A percentile compares a stretch with the other conserved stretches of the same genome.
Conservation (phyloP, 2,113 vertebrate species). For the Perca flavescens region DNA sequence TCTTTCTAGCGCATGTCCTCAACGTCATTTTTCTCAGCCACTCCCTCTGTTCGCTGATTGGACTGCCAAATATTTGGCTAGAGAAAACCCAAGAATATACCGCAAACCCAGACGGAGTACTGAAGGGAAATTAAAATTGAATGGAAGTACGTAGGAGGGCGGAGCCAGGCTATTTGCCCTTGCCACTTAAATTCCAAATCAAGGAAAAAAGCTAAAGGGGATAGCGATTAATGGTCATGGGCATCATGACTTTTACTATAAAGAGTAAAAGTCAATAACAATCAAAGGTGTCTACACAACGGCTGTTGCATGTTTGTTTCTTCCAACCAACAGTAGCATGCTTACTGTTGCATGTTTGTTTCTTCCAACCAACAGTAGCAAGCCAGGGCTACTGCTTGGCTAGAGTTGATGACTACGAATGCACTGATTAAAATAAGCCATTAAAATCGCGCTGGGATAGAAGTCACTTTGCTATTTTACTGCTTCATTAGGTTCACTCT, state of each 20-base stretch:
- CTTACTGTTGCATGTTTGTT: neutral
- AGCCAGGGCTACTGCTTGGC: constrained; percentile 5
- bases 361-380: neutral
- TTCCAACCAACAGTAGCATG: neutral
- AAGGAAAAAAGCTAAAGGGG: neutral
- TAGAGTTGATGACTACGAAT: constrained; percentile 4
- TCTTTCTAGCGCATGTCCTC: too few relatives aligned
- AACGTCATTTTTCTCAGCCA: too few relatives aligned
- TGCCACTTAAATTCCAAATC: neutral
- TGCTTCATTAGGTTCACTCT: constrained; percentile 34
- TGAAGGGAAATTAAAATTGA: too few relatives aligned
- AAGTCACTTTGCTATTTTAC: constrained; percentile 36
- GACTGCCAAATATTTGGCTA: too few relatives aligned
- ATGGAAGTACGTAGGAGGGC: too few relatives aligned
- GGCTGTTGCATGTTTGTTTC: neutral
- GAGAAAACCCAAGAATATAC: too few relatives aligned
- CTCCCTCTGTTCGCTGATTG: too few relatives aligned
- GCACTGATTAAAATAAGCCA: constrained; percentile 34
- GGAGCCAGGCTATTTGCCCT: too few relatives aligned
- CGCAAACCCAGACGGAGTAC: too few relatives aligned
- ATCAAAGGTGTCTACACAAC: neutral
- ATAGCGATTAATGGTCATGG: neutral
- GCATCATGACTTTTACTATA: too few relatives aligned
- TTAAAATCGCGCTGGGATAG: constrained; percentile 25
- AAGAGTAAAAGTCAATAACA: neutral